These are phyloP conservation scores for Euborellia annulipes DNA, from an alignment of 1,140 invertebrate species.

Conservation along the genomic window DNA sequence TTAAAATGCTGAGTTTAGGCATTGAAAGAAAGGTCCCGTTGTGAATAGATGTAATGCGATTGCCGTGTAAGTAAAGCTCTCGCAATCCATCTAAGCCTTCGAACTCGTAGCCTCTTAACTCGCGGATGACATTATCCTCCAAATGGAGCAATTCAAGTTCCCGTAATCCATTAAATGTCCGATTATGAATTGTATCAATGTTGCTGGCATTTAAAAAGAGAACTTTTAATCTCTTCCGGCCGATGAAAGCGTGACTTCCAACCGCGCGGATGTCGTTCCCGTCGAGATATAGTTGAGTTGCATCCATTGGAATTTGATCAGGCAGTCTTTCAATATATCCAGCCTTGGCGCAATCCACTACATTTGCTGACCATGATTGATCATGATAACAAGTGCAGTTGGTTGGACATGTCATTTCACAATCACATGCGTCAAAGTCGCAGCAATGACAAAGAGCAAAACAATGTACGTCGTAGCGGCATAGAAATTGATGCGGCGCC, in stretches of 20 bases:
- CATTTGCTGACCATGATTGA: constrained; percentile 79
- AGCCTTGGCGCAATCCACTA: constrained; percentile 70
- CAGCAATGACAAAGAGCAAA: constrained; percentile 83
- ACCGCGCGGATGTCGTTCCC: constrained; percentile 66
- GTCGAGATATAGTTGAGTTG: constrained; percentile 76
- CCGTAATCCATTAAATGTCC: constrained; percentile 75
- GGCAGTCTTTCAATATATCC: constrained; percentile 57
- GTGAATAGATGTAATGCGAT: constrained; percentile 50
- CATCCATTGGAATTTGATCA: constrained; percentile 80
- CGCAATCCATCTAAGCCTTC: constrained; percentile 44
- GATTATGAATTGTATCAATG: constrained; percentile 72
- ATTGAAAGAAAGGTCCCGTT: constrained; percentile 63
- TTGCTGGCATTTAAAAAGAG: constrained; percentile 77
- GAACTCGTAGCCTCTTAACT: constrained; percentile 57
- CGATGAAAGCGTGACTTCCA: constrained; percentile 77
- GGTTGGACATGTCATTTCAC: constrained; percentile 84
- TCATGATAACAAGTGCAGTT: constrained; percentile 88
- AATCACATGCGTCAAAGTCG: constrained; percentile 76
- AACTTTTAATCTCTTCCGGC: constrained; percentile 65
- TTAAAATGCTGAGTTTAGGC: constrained; percentile 47
- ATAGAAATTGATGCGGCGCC: constrained; percentile 73
- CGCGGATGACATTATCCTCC: constrained; percentile 58
- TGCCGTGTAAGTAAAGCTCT: constrained; percentile 47
- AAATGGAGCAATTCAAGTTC: constrained; percentile 67
- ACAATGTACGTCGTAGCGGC: constrained; percentile 80